Conservation (phyloP, 2,797 vertebrate genomes). For the Heteromormyrus szaboi region DNA sequence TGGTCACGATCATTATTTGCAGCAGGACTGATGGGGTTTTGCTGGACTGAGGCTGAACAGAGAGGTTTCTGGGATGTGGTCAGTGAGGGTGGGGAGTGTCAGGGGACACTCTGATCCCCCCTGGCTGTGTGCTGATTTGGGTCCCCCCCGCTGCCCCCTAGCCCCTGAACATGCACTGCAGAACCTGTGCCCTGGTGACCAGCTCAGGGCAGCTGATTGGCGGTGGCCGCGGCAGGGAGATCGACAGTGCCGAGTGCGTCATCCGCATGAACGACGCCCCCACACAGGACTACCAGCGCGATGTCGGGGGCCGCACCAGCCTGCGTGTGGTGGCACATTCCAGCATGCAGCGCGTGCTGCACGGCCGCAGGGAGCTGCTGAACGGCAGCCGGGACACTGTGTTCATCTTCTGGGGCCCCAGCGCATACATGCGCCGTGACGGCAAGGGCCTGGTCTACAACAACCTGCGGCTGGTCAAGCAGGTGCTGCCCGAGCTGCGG, state of each 20-base stretch:
- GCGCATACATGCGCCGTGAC: slow-evolving; percentile 90
- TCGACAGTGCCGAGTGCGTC: slow-evolving; percentile 84
- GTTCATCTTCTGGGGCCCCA: slow-evolving; percentile 98
- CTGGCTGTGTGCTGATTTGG: background rate
- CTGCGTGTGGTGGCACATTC: slow-evolving; percentile 92
- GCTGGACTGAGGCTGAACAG: too few species aligned
- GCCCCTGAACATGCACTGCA: slow-evolving; percentile 86
- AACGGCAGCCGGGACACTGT: slow-evolving; percentile 85
- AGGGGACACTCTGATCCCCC: background rate
- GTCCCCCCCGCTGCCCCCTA: slow-evolving; percentile 42
- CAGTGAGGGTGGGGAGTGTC: background rate
- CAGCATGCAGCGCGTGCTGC: slow-evolving; percentile 88
- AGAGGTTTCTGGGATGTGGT: background rate
- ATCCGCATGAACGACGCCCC: slow-evolving; percentile 98
- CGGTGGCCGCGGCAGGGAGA: slow-evolving; percentile 71
- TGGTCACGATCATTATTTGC: background rate
- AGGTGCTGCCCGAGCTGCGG: slow-evolving; percentile 83
- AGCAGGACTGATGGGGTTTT: background rate
- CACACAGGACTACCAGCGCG: slow-evolving; percentile 66
- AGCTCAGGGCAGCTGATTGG: slow-evolving; percentile 89
- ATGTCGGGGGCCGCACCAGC: slow-evolving; percentile 84
- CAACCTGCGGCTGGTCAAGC: slow-evolving; percentile 90
- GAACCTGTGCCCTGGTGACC: slow-evolving; percentile 83
- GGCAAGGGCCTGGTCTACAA: slow-evolving; percentile 94
- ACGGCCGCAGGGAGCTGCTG: slow-evolving; percentile 82